Conservation (phyloP, 2,113 vertebrate genomes). For the Oreochromis spilurus region DNA sequence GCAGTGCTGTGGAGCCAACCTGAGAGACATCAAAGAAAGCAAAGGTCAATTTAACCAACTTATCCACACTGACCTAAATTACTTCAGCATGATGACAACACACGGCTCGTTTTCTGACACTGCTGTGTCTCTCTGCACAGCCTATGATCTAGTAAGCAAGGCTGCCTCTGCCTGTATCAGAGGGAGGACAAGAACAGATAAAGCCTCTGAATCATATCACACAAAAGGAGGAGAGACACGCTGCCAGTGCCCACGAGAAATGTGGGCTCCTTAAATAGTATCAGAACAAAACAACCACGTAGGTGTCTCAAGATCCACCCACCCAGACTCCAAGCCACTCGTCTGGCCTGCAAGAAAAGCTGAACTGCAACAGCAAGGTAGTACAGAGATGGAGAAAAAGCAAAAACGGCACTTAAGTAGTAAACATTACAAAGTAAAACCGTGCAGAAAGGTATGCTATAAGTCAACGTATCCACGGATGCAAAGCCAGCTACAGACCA, state of each 20-base stretch:
- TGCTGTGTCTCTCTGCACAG: slow-evolving; percentile 38
- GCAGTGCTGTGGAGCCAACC: slow-evolving; percentile 6
- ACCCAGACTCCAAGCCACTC: slow-evolving; percentile 32
- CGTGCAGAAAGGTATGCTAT: background rate
- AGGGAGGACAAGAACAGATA: slow-evolving; percentile 62
- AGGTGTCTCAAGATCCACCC: slow-evolving; percentile 60
- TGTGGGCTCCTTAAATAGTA: slow-evolving; percentile 70
- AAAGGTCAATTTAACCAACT: slow-evolving; percentile 55
- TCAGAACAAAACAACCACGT: slow-evolving; percentile 55
- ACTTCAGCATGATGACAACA: slow-evolving; percentile 58
- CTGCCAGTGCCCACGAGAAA: slow-evolving; percentile 66
- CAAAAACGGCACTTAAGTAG: background rate
- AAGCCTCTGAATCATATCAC: slow-evolving; percentile 65
- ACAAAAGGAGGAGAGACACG: slow-evolving; percentile 59
- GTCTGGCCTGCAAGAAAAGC: slow-evolving; percentile 30
- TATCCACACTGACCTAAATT: slow-evolving; percentile 57
- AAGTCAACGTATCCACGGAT: background rate
- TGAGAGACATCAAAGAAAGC: slow-evolving; percentile 39
- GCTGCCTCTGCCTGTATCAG: slow-evolving; percentile 57
- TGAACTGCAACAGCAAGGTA: background rate
- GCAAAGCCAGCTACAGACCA: background rate
- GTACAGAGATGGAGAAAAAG: background rate
- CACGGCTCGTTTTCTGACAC: slow-evolving; percentile 44
- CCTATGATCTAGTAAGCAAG: slow-evolving; percentile 55
- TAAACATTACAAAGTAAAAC: background rate